Conservation (phyloP, 2,113 vertebrate species). For the Anser cygnoides region DNA sequence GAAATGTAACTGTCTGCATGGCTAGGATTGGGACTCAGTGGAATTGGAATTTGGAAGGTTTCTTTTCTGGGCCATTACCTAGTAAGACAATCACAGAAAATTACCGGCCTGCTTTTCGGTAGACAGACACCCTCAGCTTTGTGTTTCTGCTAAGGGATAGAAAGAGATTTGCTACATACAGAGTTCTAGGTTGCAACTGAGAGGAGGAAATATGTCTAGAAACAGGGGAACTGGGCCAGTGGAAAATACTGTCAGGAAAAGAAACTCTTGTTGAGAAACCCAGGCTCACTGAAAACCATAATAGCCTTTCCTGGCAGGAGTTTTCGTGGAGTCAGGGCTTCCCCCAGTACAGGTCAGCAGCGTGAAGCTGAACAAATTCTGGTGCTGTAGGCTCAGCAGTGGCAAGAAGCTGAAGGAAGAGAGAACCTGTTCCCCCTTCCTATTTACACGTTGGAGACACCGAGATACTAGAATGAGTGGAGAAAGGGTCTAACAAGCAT, state of each 20-base stretch:
- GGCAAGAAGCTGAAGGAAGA: conserved; percentile 49
- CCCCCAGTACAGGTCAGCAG: not conserved
- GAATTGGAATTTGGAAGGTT: conserved; percentile 34
- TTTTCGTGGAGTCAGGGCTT: not conserved
- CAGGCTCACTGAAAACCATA: fast-evolving
- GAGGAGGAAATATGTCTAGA: not conserved
- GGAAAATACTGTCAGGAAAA: not conserved
- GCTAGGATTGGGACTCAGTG: conserved; percentile 2
- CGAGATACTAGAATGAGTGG: conserved; percentile 47
- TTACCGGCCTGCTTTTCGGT: not conserved
- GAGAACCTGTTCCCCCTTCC: conserved; percentile 3
- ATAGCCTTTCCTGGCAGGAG: not conserved
- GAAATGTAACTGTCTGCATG: conserved; percentile 55
- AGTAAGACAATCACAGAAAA: not conserved
- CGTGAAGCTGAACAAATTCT: not conserved
- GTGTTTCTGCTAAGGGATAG: conserved; percentile 20
- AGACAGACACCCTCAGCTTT: not conserved
- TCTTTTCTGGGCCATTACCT: not conserved
- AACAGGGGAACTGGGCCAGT: not conserved
- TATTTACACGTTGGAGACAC: conserved; percentile 64
- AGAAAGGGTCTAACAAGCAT: conserved; percentile 62
- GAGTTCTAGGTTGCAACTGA: not conserved
- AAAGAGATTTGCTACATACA: not conserved
- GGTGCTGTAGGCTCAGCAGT: not conserved
- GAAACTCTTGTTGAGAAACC: not conserved